Base-by-base conservation (phyloP, 2,888 invertebrate genomes). In the Rhorus exstirpatorius region DNA sequence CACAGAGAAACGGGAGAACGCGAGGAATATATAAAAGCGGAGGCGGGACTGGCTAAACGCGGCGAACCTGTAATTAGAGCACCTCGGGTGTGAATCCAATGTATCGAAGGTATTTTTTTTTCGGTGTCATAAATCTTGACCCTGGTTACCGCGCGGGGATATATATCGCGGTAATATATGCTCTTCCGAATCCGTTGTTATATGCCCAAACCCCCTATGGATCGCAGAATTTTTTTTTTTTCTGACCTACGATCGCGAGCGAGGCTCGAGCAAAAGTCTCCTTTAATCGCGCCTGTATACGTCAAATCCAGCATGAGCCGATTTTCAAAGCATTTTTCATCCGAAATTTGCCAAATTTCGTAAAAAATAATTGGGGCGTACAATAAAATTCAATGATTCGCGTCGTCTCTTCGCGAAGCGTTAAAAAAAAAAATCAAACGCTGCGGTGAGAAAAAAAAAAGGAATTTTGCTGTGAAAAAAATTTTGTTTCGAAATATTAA, bases 41-140 rank as follows among this genome's bases (percentile, higher is more conserved):
- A 68, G 63, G 74, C 67, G 70, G 61, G 41, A 53, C 71, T 46
- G 31, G 61, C 71, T 71, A 75, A 75, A 61, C 51, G 78, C 51
- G 71, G 76, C 65, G 46, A 85, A 88, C 90, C 91, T 88, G 87
- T 91, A 91, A 91, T 91, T 91, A 91, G 90, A 89, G 87, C 91
- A 91, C 91, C 88, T 90, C 77, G 86, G 87, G 91, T 91, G 91
- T 91, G 90, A 91, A 91, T 90, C 89, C 87, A 88, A 86, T 89
- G 87, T 17, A 19, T 4, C 1, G 87, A 83, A 63, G 87, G 87
- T 87, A 81, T 72, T 77, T 70, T 71, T 68, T 63, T 68, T 68
- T 63, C 71, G 21, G 46, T 71, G 17, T 38, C 83, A 84, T 84
- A 84, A 83, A 84, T 84, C 83, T 81, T 71, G 44, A 77, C 49